Evolutionary conservation across 2,113 vertebrate genomes (phyloP).

Genomic region (Cinclus mexicanus): DNA sequence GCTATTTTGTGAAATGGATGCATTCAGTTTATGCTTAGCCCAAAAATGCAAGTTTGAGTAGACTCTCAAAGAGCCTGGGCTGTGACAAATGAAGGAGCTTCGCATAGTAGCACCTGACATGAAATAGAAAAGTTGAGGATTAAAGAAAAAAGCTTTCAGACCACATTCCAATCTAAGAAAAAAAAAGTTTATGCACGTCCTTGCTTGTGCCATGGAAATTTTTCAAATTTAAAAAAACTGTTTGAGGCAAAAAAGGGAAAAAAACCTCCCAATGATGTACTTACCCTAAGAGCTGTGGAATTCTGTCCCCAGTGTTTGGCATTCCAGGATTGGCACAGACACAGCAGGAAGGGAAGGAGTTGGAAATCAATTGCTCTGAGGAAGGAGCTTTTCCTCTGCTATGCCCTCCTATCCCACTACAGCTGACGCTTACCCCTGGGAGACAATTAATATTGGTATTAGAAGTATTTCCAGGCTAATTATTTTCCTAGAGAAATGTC

Average conservation of each 20-base stretch:
- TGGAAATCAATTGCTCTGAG: background rate
- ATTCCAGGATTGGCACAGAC: background rate
- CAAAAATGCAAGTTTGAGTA: background rate
- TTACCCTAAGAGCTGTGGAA: background rate
- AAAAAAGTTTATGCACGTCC: background rate
- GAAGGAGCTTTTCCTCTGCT: background rate
- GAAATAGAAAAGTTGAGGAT: background rate
- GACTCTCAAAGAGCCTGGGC: background rate
- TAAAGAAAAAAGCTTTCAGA: background rate
- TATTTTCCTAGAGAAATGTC: conserved; percentile 16
- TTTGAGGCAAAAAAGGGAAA: background rate
- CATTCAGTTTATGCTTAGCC: background rate
- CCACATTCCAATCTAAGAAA: background rate
- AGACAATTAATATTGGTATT: conserved; percentile 7
- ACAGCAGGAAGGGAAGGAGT: background rate
- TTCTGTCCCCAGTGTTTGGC: background rate
- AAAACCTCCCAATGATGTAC: accelerated
- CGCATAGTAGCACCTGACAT: accelerated
- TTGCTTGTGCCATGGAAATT: background rate
- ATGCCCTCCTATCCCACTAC: background rate
- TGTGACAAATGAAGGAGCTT: background rate
- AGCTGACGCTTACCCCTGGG: background rate
- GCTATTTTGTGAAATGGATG: background rate
- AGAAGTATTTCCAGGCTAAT: background rate
- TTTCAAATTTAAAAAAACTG: background rate